A percentile compares a stretch with the other conserved stretches of the same genome.
phyloP scores from a whole-genome alignment of 2,888 invertebrate species.

The Acrobasis consociella region DNA sequence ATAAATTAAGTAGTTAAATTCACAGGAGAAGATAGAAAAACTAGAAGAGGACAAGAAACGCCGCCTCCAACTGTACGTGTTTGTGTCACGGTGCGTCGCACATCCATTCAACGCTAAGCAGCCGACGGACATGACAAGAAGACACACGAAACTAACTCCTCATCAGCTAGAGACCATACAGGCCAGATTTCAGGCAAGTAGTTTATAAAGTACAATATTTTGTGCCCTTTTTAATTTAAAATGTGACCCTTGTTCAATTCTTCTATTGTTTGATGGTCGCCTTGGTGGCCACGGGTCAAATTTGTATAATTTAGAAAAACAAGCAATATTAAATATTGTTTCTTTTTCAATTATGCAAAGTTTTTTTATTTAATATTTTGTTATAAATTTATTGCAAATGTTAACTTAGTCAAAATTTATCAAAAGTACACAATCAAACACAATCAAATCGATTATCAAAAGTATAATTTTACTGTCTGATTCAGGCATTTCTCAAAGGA shows the following conservation, averaged over 20 bases:
- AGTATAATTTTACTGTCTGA: background rate
- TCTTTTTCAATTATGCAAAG: too few species aligned
- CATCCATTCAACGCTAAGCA: slow-evolving; percentile 99
- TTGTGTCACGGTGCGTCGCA: slow-evolving; percentile 98
- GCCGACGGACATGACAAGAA: slow-evolving; percentile 97
- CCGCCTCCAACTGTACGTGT: slow-evolving; percentile 98
- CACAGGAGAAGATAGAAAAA: slow-evolving; percentile 94
- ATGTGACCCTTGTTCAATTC: too few species aligned
- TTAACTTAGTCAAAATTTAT: too few species aligned
- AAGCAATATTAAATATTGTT: too few species aligned
- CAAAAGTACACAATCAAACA: too few species aligned
- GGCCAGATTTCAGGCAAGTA: slow-evolving; percentile 93
- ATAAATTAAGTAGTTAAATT: slow-evolving; percentile 2
- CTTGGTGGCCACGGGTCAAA: too few species aligned
- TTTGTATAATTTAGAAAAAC: too few species aligned
- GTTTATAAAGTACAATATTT: background rate
- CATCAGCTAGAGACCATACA: slow-evolving; percentile 97
- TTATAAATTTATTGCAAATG: too few species aligned
- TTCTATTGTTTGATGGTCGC: too few species aligned
- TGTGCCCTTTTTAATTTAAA: too few species aligned
- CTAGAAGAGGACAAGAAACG: slow-evolving; percentile 98
- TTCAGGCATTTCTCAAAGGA: slow-evolving; percentile 95
- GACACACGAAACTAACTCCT: slow-evolving; percentile 97
- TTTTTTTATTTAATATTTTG: too few species aligned
- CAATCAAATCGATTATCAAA: too few species aligned